Base-by-base conservation (phyloP, 2,888 invertebrate species). In the Beris morrisii region DNA sequence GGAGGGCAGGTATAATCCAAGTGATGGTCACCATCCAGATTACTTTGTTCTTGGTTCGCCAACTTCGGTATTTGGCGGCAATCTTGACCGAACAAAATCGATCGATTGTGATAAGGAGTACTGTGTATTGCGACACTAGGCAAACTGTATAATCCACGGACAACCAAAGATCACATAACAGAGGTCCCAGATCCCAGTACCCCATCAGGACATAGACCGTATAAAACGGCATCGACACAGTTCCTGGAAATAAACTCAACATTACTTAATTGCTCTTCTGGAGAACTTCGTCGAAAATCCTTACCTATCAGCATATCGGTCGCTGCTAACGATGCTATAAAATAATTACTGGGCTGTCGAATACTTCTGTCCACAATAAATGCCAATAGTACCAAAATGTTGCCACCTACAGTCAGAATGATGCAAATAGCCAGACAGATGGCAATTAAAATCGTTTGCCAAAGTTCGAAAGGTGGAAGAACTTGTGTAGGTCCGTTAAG, bases 131-230 rank as follows among this genome's bases (percentile, higher is more conserved):
- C 7, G 98, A 99, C 32, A 97, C 97, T 57, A 99, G 86, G 78
- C 99, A 99, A 38, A 98, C 98, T 22, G 98, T 98, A 83, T 99
- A 99, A 82, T 99, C 99, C 59, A 97, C 93, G 1, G 97, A 96
- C 6, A 99, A 86, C 99, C 99, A 99, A 64, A 99, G 86, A 81
- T 99, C 98, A 79, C 98, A 99, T 6, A 97, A 84, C 68, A 98
- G 84, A 31, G 95, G 93, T 12, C 99, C 98, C 70, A 99, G 86
- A 77, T 96, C 93, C 99, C 99, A 99, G 78, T 93, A 92, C 64
- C 95, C 96, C 85, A 93, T 92, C 72, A 99, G 84, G 64, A 98
- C 92, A 83, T 99, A 98, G 71, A 97, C 93, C 31, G 97, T 97
- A 83, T 95, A 99, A 83, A 99, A 97, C 64, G 99, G 98, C 91